Base-by-base conservation (phyloP, 1,140 invertebrate genomes). In the Propsilocerus akamusi region DNA sequence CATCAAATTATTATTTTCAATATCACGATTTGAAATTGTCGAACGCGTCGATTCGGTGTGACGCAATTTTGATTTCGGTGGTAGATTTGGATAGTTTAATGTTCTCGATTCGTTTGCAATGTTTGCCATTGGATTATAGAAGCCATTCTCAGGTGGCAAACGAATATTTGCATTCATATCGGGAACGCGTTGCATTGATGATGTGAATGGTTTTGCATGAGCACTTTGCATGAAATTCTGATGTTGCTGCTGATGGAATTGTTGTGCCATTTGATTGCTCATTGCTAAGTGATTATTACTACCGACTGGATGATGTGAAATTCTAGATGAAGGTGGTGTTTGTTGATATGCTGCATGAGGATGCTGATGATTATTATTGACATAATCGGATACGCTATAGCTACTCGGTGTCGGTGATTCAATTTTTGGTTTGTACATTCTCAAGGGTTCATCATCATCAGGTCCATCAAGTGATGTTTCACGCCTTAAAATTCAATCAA, bases 401-500 rank as follows among this genome's bases (percentile, higher is more conserved):
- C 34, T 41, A 41, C 34, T 41, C 5, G 34, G 34, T 41, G 34
- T 41, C 1, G 34, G 34, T 17, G 34, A 41, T 20, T 41, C 34
- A 41, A 41, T 41, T n/a, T 20, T n/a, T 8, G 34, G 34, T 17
- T 41, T 41, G 1, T 17, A 17, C 17, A 20, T 41, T 20, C 34
- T 20, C 4, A 8, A n/a, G n/a, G n/a, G n/a, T n/a, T n/a, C n/a
- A n/a, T n/a, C 10, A 20, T 17, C n/a, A 6, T 14, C 14, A 4
- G 34, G 34, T 20, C 34, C 22, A 41, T 41, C 34, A 20, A 41
- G 34, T 41, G 34, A 41, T 20, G 34, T 41, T 41, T 41, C 34
- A 41, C 34, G 22, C 34, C 34, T 41, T 7, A 17, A 41, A 41
- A 41, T 2, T 5, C 17, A 5, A 8, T 41, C 17, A 37, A 7